Evolutionary conservation across 2,797 vertebrate species (phyloP).

Genomic region (Eremophila alpestris): DNA sequence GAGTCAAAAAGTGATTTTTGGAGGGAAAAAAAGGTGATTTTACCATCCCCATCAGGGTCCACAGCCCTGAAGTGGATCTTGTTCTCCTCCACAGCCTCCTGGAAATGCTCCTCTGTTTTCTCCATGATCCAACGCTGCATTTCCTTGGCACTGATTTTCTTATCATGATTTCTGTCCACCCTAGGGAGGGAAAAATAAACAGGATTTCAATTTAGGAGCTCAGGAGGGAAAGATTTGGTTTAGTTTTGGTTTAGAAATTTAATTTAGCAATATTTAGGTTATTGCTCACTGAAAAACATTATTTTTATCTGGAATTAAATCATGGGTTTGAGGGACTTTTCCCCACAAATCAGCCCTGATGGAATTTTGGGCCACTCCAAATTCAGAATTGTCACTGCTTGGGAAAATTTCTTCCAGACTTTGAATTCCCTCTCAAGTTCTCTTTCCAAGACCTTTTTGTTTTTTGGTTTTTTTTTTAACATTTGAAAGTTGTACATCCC

Average conservation of each 20-base stretch:
- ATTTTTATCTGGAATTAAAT: background rate
- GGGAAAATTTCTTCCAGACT: background rate
- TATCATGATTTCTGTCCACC: conserved; percentile 89
- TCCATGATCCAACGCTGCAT: conserved; percentile 99
- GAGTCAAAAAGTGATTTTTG: no score
- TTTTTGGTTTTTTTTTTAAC: background rate
- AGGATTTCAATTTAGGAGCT: rapidly evolving
- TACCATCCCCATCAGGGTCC: conserved; percentile 93
- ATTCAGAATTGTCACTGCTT: background rate
- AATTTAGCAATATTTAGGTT: background rate
- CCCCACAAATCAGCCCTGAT: background rate
- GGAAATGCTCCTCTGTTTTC: conserved; percentile 95
- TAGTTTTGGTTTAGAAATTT: no score
- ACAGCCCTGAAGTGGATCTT: conserved; percentile 91
- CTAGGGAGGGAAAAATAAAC: conserved; percentile 45
- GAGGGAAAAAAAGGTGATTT: background rate
- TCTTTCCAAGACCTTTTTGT: background rate
- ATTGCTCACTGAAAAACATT: background rate
- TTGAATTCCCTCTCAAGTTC: background rate
- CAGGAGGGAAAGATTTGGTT: rapidly evolving
- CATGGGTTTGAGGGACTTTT: background rate
- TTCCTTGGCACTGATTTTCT: conserved; percentile 90
- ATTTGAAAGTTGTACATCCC: no score
- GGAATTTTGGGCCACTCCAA: background rate
- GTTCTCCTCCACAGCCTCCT: conserved; percentile 92